Evolutionary conservation across 2,113 vertebrate genomes (phyloP).

Genomic region (Callopanchax toddi): DNA sequence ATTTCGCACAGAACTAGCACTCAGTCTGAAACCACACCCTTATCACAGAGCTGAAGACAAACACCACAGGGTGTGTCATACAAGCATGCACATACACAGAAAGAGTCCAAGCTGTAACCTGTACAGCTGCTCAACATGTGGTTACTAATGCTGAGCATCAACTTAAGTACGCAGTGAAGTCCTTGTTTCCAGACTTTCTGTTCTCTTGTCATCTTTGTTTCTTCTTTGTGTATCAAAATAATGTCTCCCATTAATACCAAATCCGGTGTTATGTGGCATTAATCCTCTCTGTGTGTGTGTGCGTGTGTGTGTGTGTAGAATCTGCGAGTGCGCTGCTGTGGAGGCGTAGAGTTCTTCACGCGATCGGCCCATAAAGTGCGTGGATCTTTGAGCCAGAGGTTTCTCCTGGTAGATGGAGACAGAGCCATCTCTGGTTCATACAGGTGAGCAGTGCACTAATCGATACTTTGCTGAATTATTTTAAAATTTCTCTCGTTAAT

Average conservation of each 20-base stretch:
- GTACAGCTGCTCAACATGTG: slow-evolving; percentile 28
- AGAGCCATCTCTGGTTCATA: slow-evolving; percentile 92
- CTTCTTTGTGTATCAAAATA: slow-evolving; percentile 32
- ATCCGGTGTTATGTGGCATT: slow-evolving; percentile 7
- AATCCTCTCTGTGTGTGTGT: slow-evolving; percentile 1
- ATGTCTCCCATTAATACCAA: background rate
- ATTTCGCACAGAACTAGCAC: slow-evolving; percentile 47
- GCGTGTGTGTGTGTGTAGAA: slow-evolving; percentile 79
- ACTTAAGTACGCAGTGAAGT: slow-evolving; percentile 21
- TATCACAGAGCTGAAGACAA: slow-evolving; percentile 63
- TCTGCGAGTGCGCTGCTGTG: slow-evolving; percentile 87
- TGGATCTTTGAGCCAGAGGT: slow-evolving; percentile 90
- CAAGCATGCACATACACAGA: slow-evolving; percentile 34
- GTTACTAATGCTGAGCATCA: background rate
- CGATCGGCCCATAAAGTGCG: slow-evolving; percentile 88
- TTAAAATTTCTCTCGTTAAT: no score
- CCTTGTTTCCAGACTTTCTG: slow-evolving; percentile 13
- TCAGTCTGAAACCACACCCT: slow-evolving; percentile 58
- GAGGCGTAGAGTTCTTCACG: slow-evolving; percentile 90
- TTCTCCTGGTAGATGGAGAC: slow-evolving; percentile 95
- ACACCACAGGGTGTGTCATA: slow-evolving; percentile 68
- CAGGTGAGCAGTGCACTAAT: slow-evolving; percentile 80
- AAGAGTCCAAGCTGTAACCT: slow-evolving; percentile 48
- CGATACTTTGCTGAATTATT: background rate
- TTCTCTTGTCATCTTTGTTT: background rate